These are phyloP conservation scores for Megalops atlanticus DNA, from an alignment of 2,113 vertebrate genomes.

Conservation along the genomic window DNA sequence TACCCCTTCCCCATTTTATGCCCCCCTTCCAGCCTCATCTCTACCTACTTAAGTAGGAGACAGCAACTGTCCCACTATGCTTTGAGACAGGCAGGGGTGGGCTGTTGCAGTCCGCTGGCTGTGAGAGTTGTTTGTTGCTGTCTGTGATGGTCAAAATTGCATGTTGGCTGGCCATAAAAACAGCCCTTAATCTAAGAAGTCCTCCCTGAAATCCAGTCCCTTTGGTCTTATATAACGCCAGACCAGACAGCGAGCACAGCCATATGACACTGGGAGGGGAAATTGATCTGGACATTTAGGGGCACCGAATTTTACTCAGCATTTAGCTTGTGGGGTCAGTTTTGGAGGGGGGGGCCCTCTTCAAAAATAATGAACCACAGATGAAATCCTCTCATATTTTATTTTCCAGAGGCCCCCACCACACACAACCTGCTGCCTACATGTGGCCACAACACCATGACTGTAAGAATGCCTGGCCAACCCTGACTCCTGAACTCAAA, in stretches of 20 bases:
- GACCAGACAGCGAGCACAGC: not conserved
- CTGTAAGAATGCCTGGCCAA: too few relatives aligned
- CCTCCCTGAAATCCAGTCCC: not conserved
- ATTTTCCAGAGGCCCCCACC: not conserved
- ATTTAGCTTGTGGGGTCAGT: too few relatives aligned
- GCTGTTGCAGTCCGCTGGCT: not conserved
- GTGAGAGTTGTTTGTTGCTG: slow-evolving; percentile 4
- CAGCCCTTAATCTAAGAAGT: not conserved
- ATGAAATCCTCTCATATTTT: not conserved
- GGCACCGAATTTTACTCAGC: too few relatives aligned
- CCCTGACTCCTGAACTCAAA: too few relatives aligned
- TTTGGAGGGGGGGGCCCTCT: not conserved
- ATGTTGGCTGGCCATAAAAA: not conserved
- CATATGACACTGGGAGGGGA: not conserved
- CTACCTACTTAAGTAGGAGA: too few relatives aligned
- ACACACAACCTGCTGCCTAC: not conserved
- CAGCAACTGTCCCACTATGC: not conserved
- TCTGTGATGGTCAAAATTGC: not conserved
- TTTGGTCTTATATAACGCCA: not conserved
- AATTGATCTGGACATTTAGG: not conserved
- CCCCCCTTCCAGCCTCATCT: too few relatives aligned
- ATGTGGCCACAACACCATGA: too few relatives aligned
- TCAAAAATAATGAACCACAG: not conserved
- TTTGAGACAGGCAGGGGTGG: not conserved
- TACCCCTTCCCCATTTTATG: too few relatives aligned